A percentile compares a stretch with the other conserved stretches of the same genome.
These are phyloP conservation scores for Aptenodytes forsteri DNA, from an alignment of 2,113 vertebrate genomes.

Conservation along the genomic window DNA sequence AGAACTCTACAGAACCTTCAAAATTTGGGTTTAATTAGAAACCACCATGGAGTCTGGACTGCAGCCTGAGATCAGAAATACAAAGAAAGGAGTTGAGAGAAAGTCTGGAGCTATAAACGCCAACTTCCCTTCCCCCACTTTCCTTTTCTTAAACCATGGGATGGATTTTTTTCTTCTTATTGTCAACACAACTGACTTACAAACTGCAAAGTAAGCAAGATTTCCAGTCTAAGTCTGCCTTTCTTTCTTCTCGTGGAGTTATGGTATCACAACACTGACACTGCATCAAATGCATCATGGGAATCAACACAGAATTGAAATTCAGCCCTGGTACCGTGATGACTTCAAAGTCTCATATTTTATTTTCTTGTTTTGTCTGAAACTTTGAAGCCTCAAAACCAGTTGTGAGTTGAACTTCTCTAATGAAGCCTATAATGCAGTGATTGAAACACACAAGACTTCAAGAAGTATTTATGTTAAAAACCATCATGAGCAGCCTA, in stretches of 20 bases:
- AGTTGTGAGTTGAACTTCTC: neutral
- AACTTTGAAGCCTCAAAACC: neutral
- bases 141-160: neutral
- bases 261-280: neutral
- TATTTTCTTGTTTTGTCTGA: neutral
- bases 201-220: neutral
- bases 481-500: neutral
- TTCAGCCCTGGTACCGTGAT: neutral
- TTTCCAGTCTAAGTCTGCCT: neutral
- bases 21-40: conserved; percentile 58
- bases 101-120: neutral
- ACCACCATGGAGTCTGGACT: conserved; percentile 6
- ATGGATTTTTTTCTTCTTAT: neutral
- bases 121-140: neutral
- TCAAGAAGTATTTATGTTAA: fast-evolving
- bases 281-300: neutral
- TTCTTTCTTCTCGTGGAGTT: neutral
- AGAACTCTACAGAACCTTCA: conserved; percentile 47
- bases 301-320: neutral
- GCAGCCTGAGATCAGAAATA: conserved; percentile 29
- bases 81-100: neutral
- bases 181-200: neutral
- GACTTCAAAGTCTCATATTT: neutral
- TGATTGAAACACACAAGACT: neutral
- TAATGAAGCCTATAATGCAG: neutral